phyloP scores from a whole-genome alignment of 2,797 vertebrate species.

The Poeciliopsis gracilis region DNA sequence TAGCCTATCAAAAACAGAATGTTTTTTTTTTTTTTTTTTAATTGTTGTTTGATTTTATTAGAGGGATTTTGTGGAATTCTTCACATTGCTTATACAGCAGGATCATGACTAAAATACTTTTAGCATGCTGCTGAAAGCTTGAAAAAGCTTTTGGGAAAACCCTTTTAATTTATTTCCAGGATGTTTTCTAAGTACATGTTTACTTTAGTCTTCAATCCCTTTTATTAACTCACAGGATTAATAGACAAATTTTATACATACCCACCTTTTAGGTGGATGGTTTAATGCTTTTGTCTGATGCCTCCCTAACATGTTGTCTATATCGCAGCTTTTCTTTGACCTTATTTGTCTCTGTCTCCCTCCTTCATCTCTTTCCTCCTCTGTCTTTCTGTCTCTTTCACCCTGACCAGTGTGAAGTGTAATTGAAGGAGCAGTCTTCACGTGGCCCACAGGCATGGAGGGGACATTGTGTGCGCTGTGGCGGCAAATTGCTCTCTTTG shows the following conservation, averaged over 20 bases:
- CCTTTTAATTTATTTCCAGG: background rate
- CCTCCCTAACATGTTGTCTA: background rate
- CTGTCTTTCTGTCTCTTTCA: slow-evolving; percentile 59
- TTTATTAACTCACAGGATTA: background rate
- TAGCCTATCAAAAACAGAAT: background rate
- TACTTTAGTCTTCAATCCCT: background rate
- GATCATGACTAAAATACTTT: background rate
- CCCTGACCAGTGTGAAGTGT: slow-evolving; percentile 76
- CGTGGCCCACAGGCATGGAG: slow-evolving; percentile 78
- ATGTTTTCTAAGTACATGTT: background rate
- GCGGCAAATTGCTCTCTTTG: slow-evolving; percentile 81
- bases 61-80: background rate
- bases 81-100: background rate
- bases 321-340: slow-evolving; percentile 26
- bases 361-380: slow-evolving; percentile 30
- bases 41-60: background rate
- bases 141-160: background rate
- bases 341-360: slow-evolving; percentile 36
- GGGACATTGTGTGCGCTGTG: slow-evolving; percentile 81
- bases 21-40: background rate
- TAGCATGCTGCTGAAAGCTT: background rate
- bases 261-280: background rate
- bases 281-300: background rate
- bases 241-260: background rate
- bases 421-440: slow-evolving; percentile 81